Conservation (phyloP, 2,113 vertebrate genomes). For the Pterocles gutturalis region DNA sequence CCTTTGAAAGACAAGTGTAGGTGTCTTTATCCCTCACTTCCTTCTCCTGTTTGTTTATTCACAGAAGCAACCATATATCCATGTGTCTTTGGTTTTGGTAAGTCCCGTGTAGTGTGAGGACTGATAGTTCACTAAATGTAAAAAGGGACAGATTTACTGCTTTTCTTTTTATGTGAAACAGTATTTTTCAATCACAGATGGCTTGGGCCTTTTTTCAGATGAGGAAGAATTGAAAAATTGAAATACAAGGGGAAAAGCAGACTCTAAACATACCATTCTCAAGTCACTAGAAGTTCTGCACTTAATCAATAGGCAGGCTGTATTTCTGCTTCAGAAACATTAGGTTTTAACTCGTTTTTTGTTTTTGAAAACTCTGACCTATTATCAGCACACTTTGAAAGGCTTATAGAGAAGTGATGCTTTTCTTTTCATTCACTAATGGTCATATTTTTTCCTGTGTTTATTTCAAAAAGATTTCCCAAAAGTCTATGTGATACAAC, state of each 20-base stretch:
- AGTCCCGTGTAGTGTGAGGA: neutral
- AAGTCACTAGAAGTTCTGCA: neutral
- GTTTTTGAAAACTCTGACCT: neutral
- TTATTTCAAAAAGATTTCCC: neutral
- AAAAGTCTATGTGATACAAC: neutral
- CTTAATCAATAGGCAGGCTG: neutral
- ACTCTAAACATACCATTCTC: neutral
- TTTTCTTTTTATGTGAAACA: neutral
- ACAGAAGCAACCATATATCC: neutral
- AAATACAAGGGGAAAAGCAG: neutral
- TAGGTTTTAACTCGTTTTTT: neutral
- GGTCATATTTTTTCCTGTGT: neutral
- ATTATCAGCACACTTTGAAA: neutral
- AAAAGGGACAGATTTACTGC: neutral
- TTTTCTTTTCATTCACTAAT: neutral
- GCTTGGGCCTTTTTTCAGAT: neutral
- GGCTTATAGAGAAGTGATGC: neutral
- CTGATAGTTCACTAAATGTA: neutral
- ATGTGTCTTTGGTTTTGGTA: neutral
- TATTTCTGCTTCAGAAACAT: neutral
- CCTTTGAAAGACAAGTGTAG: neutral
- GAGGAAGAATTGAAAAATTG: neutral
- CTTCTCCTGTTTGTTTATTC: neutral
- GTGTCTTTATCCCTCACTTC: neutral
- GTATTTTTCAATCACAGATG: neutral